Conservation (phyloP, 2,888 invertebrate species). For the Pheosia tremula region DNA sequence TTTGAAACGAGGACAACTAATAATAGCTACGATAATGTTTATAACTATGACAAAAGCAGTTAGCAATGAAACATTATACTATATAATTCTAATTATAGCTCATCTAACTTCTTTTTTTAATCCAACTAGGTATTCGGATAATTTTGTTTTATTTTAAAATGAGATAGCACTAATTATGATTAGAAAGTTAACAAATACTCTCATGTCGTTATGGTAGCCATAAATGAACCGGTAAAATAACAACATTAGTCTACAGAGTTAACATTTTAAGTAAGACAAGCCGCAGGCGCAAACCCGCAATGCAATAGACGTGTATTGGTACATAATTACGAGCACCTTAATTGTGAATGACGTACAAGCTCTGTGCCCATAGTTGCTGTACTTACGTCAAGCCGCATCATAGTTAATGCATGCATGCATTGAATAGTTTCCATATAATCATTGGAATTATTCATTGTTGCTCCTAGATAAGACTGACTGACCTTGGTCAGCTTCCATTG, state of each 20-base stretch:
- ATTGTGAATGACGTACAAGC: conserved; percentile 23
- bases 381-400: conserved; percentile 17
- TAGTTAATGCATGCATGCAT: conserved; percentile 23
- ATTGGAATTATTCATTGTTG: conserved; percentile 32
- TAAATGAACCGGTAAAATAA: too few relatives aligned
- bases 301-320: not conserved
- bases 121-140: too few relatives aligned
- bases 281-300: not conserved
- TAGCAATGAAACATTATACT: not conserved
- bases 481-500: conserved; percentile 10
- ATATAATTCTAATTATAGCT: too few relatives aligned
- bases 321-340: conserved; percentile 12
- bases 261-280: not conserved
- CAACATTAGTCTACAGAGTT: not conserved
- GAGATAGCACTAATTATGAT: too few relatives aligned
- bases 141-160: too few relatives aligned
- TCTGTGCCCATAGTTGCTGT: conserved; percentile 18
- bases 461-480: conserved; percentile 19
- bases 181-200: too few relatives aligned
- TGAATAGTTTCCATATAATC: conserved; percentile 26
- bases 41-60: not conserved
- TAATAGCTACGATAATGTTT: not conserved
- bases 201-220: too few relatives aligned
- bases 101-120: too few relatives aligned
- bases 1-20: not conserved